These are phyloP conservation scores for Camelus bactrianus DNA, from an alignment of 2,113 vertebrate genomes.

Conservation along the genomic window DNA sequence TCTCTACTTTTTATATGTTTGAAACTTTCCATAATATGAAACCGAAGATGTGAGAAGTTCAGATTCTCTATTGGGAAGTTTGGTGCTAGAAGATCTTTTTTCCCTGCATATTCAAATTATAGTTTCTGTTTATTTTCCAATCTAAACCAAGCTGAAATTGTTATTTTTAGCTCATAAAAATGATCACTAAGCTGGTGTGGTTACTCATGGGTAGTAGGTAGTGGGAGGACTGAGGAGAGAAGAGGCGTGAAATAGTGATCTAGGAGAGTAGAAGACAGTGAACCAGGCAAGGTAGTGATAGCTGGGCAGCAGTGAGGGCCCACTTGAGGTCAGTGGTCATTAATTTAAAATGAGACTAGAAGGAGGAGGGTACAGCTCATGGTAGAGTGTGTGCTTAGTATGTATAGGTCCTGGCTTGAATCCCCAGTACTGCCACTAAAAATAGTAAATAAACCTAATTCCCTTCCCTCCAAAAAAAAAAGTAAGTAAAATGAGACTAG, in stretches of 20 bases:
- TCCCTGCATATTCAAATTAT: neutral
- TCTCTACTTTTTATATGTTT: neutral
- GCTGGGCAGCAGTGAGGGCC: neutral
- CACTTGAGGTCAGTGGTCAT: neutral
- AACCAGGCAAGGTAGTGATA: neutral
- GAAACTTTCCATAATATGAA: slow-evolving; percentile 42
- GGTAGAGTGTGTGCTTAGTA: too few species aligned
- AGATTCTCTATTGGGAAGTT: neutral
- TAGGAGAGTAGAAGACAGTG: neutral
- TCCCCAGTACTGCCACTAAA: too few species aligned
- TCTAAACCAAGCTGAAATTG: neutral
- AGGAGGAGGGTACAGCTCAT: too few species aligned
- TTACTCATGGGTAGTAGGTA: neutral
- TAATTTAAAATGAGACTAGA: neutral
- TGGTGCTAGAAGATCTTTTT: neutral
- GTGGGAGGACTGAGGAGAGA: neutral
- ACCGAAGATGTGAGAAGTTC: neutral
- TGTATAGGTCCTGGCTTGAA: too few species aligned
- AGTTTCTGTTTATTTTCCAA: neutral
- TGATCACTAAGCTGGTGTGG: neutral
- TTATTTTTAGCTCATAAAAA: neutral
- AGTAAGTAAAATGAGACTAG: neutral
- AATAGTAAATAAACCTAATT: too few species aligned
- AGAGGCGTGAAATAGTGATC: neutral
- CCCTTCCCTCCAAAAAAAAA: too few species aligned